Evolutionary conservation across 2,797 vertebrate genomes (phyloP).

Genomic region (Pteropus rufus): DNA sequence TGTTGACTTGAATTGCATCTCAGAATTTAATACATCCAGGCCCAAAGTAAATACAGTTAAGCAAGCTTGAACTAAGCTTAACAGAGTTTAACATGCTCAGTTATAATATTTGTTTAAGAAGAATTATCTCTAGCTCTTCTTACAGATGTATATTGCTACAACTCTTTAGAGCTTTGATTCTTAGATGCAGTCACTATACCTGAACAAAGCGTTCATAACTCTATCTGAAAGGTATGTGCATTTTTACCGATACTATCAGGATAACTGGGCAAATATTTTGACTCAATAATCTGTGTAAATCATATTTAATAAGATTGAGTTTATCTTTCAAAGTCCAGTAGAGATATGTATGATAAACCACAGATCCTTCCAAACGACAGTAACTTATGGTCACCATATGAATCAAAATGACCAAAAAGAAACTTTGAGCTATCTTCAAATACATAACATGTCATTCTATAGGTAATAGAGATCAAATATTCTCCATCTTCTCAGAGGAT

Average conservation of each 20-base stretch:
- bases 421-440: not conserved
- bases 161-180: slow-evolving; percentile 54
- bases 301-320: slow-evolving; percentile 1
- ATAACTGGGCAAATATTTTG: slow-evolving; percentile 3
- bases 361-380: not conserved
- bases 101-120: slow-evolving; percentile 75
- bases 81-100: slow-evolving; percentile 67
- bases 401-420: not conserved
- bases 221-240: not conserved
- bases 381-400: not conserved
- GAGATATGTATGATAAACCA: not conserved
- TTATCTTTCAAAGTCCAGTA: slow-evolving; percentile 21
- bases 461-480: not conserved
- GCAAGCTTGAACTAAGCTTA: slow-evolving; percentile 71
- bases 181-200: not conserved
- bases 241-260: slow-evolving; percentile 20
- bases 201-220: slow-evolving; percentile 27
- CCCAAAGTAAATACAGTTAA: slow-evolving; percentile 67
- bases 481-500: not conserved
- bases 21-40: slow-evolving; percentile 61
- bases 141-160: slow-evolving; percentile 35
- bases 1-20: slow-evolving; percentile 68
- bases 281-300: not conserved
- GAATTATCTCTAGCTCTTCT: slow-evolving; percentile 69
- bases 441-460: not conserved